Percentiles rank a stretch among this genome's conserved stretches.
phyloP scores from a whole-genome alignment of 2,113 vertebrate species.

The Rana temporaria region DNA sequence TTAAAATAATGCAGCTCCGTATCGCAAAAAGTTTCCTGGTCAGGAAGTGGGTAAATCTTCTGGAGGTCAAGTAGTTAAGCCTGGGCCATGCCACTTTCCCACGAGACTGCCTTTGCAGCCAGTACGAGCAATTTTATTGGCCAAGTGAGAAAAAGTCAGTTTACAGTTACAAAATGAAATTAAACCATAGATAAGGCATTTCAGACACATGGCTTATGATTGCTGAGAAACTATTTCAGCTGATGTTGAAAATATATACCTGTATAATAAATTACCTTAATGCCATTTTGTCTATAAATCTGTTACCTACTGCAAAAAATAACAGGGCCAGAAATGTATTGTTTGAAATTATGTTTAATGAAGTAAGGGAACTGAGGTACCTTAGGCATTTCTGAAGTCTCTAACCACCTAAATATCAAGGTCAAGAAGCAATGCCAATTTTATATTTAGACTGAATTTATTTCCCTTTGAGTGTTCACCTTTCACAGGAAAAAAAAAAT shows the following conservation, averaged over 20 bases:
- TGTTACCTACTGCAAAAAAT: not conserved
- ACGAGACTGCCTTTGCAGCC: no score
- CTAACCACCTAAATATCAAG: conserved; percentile 11
- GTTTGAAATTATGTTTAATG: conserved; percentile 27
- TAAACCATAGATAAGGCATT: no score
- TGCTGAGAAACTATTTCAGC: not conserved
- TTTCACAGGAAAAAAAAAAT: conserved; percentile 11
- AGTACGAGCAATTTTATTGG: no score
- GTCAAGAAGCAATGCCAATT: conserved; percentile 7
- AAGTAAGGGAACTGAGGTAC: conserved; percentile 17
- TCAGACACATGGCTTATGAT: no score
- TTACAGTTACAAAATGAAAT: no score
- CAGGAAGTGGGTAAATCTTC: no score
- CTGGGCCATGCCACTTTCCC: no score
- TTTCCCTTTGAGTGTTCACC: conserved; percentile 5
- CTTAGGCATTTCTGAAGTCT: not conserved
- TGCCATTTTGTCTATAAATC: not conserved
- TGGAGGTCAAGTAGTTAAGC: no score
- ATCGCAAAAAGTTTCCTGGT: no score
- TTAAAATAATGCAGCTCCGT: no score
- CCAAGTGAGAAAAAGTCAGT: no score
- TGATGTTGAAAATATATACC: not conserved
- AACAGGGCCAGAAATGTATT: conserved; percentile 9
- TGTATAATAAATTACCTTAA: no score
- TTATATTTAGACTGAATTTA: conserved; percentile 41